Base-by-base conservation (phyloP, 1,140 invertebrate genomes). In the Drosophila novamexicana region DNA sequence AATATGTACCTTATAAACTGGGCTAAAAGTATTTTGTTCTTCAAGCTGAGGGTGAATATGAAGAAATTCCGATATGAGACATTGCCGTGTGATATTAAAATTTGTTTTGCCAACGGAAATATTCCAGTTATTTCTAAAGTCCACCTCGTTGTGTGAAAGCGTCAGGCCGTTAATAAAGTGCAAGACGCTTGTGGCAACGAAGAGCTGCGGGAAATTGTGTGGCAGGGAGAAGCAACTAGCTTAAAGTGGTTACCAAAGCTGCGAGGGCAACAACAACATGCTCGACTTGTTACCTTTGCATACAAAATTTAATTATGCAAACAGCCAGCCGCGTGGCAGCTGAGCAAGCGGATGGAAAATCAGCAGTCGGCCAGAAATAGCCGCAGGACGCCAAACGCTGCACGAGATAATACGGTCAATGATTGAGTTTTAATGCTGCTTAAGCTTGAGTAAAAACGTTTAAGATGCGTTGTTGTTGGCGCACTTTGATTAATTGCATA, bases 401-500 rank as follows among this genome's bases (percentile, higher is more conserved):
- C 49, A 12, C 10, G 9, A 37, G 75, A 73, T 88, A 88, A 88
- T 80, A 75, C 71, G 73, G 80, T 89, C 81, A 88, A 89, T 89
- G 84, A 83, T 83, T 75, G 77, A 73, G 80, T 78, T 89, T 89
- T 67, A 83, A 80, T 82, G 73, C 79, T 65, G 63, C 83, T 86
- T 67, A 66, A 88, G 37, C 61, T 71, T 50, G 64, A 57, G 59
- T 34, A 63, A 45, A 42, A 50, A 45, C 42, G 49, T 47, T 79
- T 47, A 52, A 50, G 56, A 36, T 77, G 61, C 22, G 58, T 40
- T 62, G 57, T n/a, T 81, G 67, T 18, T 62, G 32, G 34, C 68
- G 79, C 83, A 88, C 77, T 88, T 88, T 83, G 76, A 89, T 89
- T 89, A 89, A 88, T 88, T 88, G 82, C 73, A 72, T 79, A 78